These are phyloP conservation scores for Mola mola DNA, from an alignment of 2,113 vertebrate genomes.

Conservation along the genomic window DNA sequence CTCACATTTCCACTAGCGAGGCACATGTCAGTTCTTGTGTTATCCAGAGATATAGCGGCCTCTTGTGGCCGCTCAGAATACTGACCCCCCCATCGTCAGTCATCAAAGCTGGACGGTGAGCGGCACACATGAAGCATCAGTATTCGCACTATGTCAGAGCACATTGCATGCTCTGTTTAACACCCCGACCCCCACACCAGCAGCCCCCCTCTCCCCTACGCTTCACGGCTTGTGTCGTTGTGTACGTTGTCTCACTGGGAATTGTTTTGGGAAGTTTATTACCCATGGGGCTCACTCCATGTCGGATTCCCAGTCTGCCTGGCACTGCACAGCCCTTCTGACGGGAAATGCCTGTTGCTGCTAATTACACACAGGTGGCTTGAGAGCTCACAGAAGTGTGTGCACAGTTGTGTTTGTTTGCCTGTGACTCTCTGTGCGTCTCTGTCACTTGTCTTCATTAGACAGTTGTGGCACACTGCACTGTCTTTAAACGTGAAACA, in stretches of 20 bases:
- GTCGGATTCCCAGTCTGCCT: conserved; percentile 69
- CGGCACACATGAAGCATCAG: neutral
- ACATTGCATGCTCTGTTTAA: neutral
- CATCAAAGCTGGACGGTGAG: neutral
- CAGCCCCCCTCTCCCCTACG: neutral
- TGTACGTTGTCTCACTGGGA: neutral
- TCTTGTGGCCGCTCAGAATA: conserved; percentile 55
- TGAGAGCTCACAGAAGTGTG: conserved; percentile 24
- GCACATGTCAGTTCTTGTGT: neutral
- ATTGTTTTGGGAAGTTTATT: conserved; percentile 38
- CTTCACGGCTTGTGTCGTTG: too few relatives aligned
- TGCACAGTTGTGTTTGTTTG: conserved; percentile 54
- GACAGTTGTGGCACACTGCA: neutral
- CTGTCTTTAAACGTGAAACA: conserved; percentile 12
- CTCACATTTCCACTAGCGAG: neutral
- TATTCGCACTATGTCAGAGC: neutral
- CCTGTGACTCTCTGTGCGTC: conserved; percentile 33
- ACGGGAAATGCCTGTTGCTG: conserved; percentile 76
- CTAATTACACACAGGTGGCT: conserved; percentile 79
- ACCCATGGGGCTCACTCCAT: conserved; percentile 31
- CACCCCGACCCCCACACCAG: too few relatives aligned
- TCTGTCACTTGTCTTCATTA: conserved; percentile 31
- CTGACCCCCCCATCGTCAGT: neutral
- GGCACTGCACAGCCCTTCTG: conserved; percentile 65
- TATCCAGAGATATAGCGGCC: conserved; percentile 49